Conservation (phyloP, 2,888 invertebrate genomes). For the Apoda limacodes region DNA sequence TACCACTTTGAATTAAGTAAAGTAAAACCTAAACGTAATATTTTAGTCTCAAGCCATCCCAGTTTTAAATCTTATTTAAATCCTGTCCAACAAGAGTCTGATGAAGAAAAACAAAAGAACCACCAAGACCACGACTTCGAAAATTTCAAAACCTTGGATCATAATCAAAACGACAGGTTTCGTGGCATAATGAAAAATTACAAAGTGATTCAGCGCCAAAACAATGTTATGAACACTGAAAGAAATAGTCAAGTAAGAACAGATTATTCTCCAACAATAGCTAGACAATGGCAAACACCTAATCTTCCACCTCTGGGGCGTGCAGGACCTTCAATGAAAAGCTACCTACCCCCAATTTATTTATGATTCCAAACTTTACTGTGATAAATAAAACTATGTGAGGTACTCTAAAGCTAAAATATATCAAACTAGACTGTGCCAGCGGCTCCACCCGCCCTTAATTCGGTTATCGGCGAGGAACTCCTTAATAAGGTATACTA, state of each 20-base stretch:
- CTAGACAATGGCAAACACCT: slow-evolving; percentile 28
- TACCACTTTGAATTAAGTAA: slow-evolving; percentile 53
- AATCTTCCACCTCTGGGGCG: slow-evolving; percentile 52
- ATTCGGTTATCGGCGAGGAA: no score
- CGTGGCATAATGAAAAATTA: slow-evolving; percentile 55
- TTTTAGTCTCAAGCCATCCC: slow-evolving; percentile 29
- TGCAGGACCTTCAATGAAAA: slow-evolving; percentile 56
- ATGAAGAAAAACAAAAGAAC: slow-evolving; percentile 18
- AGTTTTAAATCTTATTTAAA: no score
- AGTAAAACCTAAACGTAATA: slow-evolving; percentile 35
- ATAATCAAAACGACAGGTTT: slow-evolving; percentile 40
- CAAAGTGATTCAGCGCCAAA: slow-evolving; percentile 52
- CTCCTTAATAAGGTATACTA: no score
- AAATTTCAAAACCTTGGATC: slow-evolving; percentile 26
- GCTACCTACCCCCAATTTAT: slow-evolving; percentile 52
- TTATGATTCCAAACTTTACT: slow-evolving; percentile 30
- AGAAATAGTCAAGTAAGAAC: slow-evolving; percentile 29
- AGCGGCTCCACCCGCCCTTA: no score
- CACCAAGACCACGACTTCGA: slow-evolving; percentile 24
- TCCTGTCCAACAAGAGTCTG: slow-evolving; percentile 25
- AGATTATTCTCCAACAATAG: slow-evolving; percentile 33
- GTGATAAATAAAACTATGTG: no score
- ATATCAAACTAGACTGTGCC: slow-evolving; percentile 7
- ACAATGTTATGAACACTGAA: slow-evolving; percentile 29
- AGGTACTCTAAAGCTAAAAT: slow-evolving; percentile 11